phyloP scores from a whole-genome alignment of 1,140 invertebrate genomes.

The Trialeurodes vaporariorum region DNA sequence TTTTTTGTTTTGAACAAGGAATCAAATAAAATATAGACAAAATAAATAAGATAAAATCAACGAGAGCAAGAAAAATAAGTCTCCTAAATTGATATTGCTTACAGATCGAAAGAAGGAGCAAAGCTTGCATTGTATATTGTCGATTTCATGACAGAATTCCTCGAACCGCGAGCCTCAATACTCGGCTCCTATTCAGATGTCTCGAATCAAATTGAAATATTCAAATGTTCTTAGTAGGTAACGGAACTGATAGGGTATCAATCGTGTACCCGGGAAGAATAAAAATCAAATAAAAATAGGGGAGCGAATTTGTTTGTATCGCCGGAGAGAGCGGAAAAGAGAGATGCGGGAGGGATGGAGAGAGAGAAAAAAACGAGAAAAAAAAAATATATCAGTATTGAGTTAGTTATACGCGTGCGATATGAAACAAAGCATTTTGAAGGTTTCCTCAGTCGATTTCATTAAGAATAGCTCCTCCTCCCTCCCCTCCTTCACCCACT shows the following conservation, averaged over 20 bases:
- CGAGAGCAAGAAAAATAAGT: no score
- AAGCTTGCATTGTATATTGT: no score
- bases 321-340: background rate
- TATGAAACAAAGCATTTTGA: background rate
- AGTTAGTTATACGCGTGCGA: background rate
- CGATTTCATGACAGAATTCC: no score
- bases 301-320: background rate
- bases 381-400: background rate
- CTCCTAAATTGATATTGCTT: no score
- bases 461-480: background rate
- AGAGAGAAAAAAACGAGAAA: background rate
- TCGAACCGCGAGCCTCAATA: no score
- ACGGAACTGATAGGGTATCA: background rate
- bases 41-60: no score
- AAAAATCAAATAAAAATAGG: background rate
- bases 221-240: background rate
- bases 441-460: background rate
- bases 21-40: no score
- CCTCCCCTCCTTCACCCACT: background rate
- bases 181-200: background rate
- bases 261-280: background rate
- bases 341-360: background rate
- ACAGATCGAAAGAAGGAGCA: no score
- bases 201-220: background rate
- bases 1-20: no score